Percentiles rank a stretch among this genome's conserved stretches.
Conservation (phyloP, 1,140 invertebrate genomes). For the Cydia splendana region DNA sequence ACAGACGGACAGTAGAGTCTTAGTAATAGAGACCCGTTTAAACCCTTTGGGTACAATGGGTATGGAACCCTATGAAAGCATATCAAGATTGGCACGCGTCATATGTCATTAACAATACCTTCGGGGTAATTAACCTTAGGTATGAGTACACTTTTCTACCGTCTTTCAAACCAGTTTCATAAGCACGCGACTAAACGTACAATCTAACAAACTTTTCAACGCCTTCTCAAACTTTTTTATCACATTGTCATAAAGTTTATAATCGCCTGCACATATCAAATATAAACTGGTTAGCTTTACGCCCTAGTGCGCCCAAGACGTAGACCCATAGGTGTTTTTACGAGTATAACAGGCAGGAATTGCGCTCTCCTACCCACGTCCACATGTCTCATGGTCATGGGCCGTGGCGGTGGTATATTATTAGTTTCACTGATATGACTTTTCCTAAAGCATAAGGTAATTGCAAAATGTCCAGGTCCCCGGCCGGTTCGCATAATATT, state of each 20-base stretch:
- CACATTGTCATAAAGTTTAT: background rate
- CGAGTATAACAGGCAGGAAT: constrained; percentile 42
- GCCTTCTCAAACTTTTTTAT: background rate
- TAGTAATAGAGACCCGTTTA: too few species aligned
- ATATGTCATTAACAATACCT: constrained; percentile 1
- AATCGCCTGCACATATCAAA: background rate
- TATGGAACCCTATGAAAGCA: too few species aligned
- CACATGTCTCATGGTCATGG: constrained; percentile 33
- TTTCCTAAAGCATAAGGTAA: background rate
- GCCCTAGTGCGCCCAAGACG: constrained; percentile 37
- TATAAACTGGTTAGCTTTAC: constrained; percentile 21
- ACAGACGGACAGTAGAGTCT: too few species aligned
- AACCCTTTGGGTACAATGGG: too few species aligned
- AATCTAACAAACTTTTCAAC: background rate
- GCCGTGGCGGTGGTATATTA: constrained; percentile 23
- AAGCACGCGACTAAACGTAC: constrained; percentile 24
- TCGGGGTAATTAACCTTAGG: constrained; percentile 17
- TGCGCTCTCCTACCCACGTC: constrained; percentile 44
- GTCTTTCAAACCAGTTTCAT: constrained; percentile 27
- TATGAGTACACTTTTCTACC: background rate
- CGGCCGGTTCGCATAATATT: background rate
- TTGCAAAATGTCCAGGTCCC: background rate
- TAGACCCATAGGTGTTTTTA: constrained; percentile 30
- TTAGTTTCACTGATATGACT: background rate
- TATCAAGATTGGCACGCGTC: background rate